Percentiles rank a stretch among this genome's conserved stretches.
Conservation (phyloP, 1,140 invertebrate genomes). For the Formica exsecta region DNA sequence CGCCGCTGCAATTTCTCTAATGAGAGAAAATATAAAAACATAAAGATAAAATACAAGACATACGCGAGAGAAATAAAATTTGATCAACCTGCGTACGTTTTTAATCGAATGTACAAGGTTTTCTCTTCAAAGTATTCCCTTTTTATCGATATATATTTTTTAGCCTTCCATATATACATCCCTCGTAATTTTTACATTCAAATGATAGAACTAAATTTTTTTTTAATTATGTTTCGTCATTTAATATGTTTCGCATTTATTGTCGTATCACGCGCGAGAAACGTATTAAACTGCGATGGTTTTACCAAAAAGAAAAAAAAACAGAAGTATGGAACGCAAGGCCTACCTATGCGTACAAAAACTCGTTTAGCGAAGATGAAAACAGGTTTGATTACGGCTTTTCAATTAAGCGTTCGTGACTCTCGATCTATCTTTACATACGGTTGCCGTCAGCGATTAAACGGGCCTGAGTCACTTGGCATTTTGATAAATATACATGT, state of each 20-base stretch:
- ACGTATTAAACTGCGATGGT: not conserved
- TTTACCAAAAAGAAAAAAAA: not conserved
- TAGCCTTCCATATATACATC: too few relatives aligned
- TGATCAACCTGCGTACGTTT: too few relatives aligned
- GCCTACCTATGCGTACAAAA: not conserved
- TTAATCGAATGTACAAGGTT: too few relatives aligned
- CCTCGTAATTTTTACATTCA: not conserved
- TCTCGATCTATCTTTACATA: not conserved
- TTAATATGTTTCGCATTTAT: not conserved
- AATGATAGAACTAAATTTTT: not conserved
- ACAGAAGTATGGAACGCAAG: not conserved
- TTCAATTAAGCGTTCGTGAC: not conserved
- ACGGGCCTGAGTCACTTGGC: not conserved
- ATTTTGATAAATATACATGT: conserved; percentile 3
- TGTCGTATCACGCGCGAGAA: not conserved
- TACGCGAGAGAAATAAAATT: not conserved
- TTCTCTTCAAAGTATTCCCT: too few relatives aligned
- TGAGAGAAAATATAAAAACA: not conserved
- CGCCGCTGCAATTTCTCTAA: not conserved
- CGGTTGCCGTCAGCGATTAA: not conserved
- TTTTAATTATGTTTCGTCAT: not conserved
- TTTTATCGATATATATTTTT: too few relatives aligned
- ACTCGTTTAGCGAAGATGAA: conserved; percentile 27
- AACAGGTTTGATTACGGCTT: conserved; percentile 44
- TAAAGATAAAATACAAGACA: not conserved